phyloP scores from a whole-genome alignment of 1,140 invertebrate genomes.

The Zophobas atratus region DNA sequence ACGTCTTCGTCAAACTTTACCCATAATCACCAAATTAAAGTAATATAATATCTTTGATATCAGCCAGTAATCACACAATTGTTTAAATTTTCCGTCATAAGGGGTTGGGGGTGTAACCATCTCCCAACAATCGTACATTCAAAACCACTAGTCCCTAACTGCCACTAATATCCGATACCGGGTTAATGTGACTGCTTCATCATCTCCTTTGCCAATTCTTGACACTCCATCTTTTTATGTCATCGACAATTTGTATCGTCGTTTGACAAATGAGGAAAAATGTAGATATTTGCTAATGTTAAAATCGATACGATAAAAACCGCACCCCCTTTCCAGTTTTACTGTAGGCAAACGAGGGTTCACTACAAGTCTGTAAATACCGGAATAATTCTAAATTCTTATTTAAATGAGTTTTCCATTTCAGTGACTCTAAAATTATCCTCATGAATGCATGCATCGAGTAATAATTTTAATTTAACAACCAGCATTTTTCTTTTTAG shows the following conservation, averaged over 20 bases:
- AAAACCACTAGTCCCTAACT: background rate
- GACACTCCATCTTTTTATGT: slow-evolving; percentile 9
- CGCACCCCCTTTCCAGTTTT: slow-evolving; percentile 23
- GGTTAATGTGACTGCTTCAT: slow-evolving; percentile 21
- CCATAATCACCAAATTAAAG: no score
- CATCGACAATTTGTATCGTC: slow-evolving; percentile 28
- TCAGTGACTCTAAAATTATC: background rate
- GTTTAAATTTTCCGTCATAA: no score
- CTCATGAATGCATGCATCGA: slow-evolving; percentile 7
- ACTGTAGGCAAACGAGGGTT: background rate
- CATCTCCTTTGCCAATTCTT: slow-evolving; percentile 7
- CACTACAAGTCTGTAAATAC: background rate
- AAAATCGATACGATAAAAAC: slow-evolving; percentile 34
- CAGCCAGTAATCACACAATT: no score
- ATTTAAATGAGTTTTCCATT: background rate
- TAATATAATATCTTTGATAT: no score
- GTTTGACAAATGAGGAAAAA: slow-evolving; percentile 34
- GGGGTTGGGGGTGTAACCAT: no score
- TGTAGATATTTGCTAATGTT: slow-evolving; percentile 35
- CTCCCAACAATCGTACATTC: no score
- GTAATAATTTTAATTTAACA: background rate
- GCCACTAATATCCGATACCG: background rate
- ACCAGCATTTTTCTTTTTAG: background rate
- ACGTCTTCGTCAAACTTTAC: no score
- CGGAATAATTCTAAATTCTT: background rate